Evolutionary conservation across 2,113 vertebrate species (phyloP).

Genomic region (Hiodon tergisus): DNA sequence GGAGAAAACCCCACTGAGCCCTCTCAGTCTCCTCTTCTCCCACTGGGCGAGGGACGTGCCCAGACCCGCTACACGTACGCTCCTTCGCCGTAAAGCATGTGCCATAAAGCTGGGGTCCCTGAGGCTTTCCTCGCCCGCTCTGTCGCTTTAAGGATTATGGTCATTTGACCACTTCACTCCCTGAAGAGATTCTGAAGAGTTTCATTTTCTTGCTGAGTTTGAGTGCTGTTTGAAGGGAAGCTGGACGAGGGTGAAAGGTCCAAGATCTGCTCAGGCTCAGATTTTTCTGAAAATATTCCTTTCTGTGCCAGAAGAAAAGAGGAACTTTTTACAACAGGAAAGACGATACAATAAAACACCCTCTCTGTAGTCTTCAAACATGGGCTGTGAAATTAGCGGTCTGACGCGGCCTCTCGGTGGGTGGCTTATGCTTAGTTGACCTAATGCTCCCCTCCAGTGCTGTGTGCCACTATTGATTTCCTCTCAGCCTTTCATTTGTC

Average conservation of each 20-base stretch:
- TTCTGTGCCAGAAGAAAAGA: not conserved
- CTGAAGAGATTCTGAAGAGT: not conserved
- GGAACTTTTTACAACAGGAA: too few relatives aligned
- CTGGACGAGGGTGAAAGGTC: not conserved
- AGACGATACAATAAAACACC: too few relatives aligned
- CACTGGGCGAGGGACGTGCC: too few relatives aligned
- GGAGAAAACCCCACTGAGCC: not conserved
- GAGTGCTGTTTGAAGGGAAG: not conserved
- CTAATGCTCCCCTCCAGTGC: not conserved
- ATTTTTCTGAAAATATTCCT: not conserved
- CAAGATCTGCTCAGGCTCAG: not conserved
- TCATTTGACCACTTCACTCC: not conserved
- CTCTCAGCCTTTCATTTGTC: not conserved
- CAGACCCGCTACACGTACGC: too few relatives aligned
- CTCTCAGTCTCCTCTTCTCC: too few relatives aligned
- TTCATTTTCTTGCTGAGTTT: slow-evolving; percentile 12
- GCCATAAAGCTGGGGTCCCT: not conserved
- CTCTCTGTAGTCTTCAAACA: too few relatives aligned
- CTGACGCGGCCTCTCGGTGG: too few relatives aligned
- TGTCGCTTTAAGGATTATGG: not conserved
- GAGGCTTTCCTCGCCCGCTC: not conserved
- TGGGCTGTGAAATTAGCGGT: too few relatives aligned
- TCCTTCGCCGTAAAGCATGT: not conserved
- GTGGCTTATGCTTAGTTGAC: too few relatives aligned
- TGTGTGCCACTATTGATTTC: not conserved